phyloP scores from a whole-genome alignment of 2,797 vertebrate genomes.

The Manis javanica region DNA sequence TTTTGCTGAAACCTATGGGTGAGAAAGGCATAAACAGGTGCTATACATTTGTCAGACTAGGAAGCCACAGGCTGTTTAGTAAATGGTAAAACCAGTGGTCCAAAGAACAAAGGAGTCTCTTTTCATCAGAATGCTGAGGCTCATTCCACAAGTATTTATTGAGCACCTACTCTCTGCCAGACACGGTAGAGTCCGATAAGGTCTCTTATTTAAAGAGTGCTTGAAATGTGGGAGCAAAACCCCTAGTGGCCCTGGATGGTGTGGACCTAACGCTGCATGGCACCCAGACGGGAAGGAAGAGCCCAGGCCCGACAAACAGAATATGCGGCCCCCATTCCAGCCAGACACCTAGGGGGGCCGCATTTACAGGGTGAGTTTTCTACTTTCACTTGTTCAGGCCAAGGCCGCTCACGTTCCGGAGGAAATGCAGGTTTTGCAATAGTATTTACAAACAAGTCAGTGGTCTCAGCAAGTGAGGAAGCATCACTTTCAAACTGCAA shows the following conservation, averaged over 20 bases:
- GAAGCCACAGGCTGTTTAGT: slow-evolving; percentile 56
- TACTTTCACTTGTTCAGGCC: background rate
- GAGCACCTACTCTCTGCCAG: background rate
- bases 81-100: slow-evolving; percentile 47
- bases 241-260: background rate
- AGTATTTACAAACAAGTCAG: background rate
- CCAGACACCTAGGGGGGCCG: background rate
- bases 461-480: slow-evolving; percentile 3
- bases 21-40: slow-evolving; percentile 65
- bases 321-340: background rate
- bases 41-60: slow-evolving; percentile 54
- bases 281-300: background rate
- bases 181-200: background rate
- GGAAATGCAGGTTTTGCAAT: background rate
- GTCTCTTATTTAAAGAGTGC: slow-evolving; percentile 23
- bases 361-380: background rate
- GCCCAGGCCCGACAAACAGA: background rate
- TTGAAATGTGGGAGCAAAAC: background rate
- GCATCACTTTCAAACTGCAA: background rate
- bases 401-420: slow-evolving; percentile 12
- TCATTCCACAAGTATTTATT: slow-evolving; percentile 61
- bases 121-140: slow-evolving; percentile 55
- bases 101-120: slow-evolving; percentile 51
- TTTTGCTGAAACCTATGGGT: slow-evolving; percentile 70
- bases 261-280: background rate